Evolutionary conservation across 2,113 vertebrate species (phyloP), one percentile per base, ranked within the genome.

Genomic region (Micronycteris hirsuta): DNA sequence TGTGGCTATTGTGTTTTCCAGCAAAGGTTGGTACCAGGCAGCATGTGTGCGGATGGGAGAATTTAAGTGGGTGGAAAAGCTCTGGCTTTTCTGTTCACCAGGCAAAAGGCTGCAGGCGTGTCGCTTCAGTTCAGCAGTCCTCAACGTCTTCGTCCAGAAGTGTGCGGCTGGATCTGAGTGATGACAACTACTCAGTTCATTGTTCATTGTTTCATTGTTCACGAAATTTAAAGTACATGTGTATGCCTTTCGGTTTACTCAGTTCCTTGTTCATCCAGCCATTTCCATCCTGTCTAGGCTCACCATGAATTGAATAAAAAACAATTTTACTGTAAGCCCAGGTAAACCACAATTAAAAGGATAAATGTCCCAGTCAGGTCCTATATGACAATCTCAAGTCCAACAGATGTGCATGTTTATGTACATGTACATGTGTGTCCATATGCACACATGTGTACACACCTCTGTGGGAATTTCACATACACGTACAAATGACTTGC

Each of bases 261-360:
- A n/a, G n/a, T 71, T 71, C 43, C 70, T 92, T 9, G 0, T 65
- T 65, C 76, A 65, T 71, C 22, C 33, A 45, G 1, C 19, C 43
- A 12, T 58, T 89, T 73, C 71, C 41, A 43, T n/a, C 26, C 38
- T 73, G 33, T 85, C 71, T 67, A 54, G 67, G 24, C 20, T 77
- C 43, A 41, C 43, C 16, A 19, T 13, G 65, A 84, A 65, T 47
- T 36, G 52, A 67, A 70, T 54, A 38, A 36, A 71, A 78, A 33
- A 54, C 3, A 22, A 16, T 70, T 61, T 87, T 82, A 56, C 65
- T 54, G 24, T 7, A 38, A 63, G 24, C 52, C 36, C 54, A 52
- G 10, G 9, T 54, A 92, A 52, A 78, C 65, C 45, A 28, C 56
- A 96, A 49, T 82, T 24, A 91, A 49, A 63, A 45, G 74, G 45